A percentile compares a stretch with the other conserved stretches of the same genome.
Conservation (phyloP, 2,888 invertebrate genomes). For the Laspeyria flexula region DNA sequence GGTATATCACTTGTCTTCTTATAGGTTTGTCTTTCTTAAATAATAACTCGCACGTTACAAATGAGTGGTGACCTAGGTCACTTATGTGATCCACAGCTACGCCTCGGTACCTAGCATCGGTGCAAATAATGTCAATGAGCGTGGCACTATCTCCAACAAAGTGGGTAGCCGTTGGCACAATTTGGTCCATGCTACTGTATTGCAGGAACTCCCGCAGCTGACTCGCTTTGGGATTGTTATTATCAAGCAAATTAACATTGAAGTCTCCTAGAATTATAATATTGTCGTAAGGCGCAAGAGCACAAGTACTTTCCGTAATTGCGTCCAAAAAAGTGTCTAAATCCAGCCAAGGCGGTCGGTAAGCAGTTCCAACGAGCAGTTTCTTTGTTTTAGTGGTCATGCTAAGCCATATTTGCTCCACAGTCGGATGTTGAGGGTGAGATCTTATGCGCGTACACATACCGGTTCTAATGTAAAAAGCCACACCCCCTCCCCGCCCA, state of each 20-base stretch:
- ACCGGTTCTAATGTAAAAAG: no score
- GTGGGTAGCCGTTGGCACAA: background rate
- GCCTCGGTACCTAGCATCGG: background rate
- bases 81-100: background rate
- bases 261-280: background rate
- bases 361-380: background rate
- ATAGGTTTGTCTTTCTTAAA: conserved; percentile 2
- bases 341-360: background rate
- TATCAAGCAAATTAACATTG: background rate
- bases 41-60: background rate
- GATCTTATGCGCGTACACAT: no score
- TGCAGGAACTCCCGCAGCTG: background rate
- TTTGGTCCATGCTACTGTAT: background rate
- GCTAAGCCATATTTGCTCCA: background rate
- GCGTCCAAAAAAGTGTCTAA: background rate
- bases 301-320: background rate
- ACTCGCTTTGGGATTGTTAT: background rate
- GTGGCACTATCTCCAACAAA: background rate
- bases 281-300: background rate
- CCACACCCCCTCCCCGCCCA: no score
- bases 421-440: background rate
- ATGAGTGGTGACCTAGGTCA: background rate
- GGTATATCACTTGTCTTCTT: background rate
- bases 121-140: conserved; percentile 1
- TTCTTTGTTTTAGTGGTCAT: background rate